These are phyloP conservation scores for Tichodroma muraria DNA, from an alignment of 2,113 vertebrate genomes.

Conservation along the genomic window DNA sequence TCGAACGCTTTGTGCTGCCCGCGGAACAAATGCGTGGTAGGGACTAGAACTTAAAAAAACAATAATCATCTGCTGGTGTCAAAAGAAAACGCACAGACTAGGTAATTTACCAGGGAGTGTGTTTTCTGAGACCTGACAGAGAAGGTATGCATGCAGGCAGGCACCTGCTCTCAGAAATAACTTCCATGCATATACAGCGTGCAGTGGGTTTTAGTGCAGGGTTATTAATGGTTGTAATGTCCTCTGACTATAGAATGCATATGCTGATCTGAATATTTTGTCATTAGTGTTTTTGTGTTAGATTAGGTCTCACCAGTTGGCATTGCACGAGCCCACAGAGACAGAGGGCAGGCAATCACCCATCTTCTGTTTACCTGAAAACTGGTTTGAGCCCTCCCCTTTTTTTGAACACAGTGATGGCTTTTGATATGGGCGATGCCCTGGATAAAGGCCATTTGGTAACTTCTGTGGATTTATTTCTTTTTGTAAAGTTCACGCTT, in stretches of 20 bases:
- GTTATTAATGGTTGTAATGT: not conserved
- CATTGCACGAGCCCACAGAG: fast-evolving
- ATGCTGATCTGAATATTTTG: not conserved
- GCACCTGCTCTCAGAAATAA: not conserved
- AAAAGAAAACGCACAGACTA: fast-evolving
- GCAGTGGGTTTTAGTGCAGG: not conserved
- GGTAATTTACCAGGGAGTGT: not conserved
- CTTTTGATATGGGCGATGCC: not conserved
- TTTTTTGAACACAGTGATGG: not conserved
- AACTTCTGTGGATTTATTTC: not conserved
- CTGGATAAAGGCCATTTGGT: not conserved
- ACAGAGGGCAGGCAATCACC: fast-evolving
- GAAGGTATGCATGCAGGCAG: fast-evolving
- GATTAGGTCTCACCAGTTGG: not conserved
- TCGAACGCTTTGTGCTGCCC: not conserved
- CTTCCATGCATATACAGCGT: fast-evolving
- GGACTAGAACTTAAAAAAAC: not conserved
- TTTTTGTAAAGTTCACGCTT: not conserved
- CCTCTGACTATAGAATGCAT: not conserved
- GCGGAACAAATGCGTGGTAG: not conserved
- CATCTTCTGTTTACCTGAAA: not conserved
- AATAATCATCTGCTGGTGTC: not conserved
- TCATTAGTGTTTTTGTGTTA: not conserved
- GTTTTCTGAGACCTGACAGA: not conserved
- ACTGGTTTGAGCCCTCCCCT: not conserved